Evolutionary conservation across 2,888 invertebrate species (phyloP), one percentile per base, ranked within the genome.

Genomic region (Clitarchus hookeri): DNA sequence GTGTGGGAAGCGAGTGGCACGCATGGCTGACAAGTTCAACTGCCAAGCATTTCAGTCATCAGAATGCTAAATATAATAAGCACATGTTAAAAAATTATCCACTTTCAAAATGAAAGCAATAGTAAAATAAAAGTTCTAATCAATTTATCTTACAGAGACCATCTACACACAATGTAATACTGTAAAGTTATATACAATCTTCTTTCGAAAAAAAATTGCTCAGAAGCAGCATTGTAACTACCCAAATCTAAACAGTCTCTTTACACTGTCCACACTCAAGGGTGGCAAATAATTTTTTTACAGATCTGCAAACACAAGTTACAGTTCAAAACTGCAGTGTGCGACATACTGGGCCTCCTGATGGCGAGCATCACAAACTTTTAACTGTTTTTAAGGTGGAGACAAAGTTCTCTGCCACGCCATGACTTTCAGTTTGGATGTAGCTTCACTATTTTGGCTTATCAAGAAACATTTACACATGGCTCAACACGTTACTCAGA

Each of bases 91-190:
- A 36, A 65, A 65, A 65, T 65, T 19, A 65, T n/a, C 16, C 65
- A 65, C 65, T 65, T 65, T 65, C 65, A 65, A 65, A 65, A 65
- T 65, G 65, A 65, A 65, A 65, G 65, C 65, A 65, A 65, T 65
- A 65, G 65, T 65, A 65, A 65, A 65, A 65, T 65, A 65, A 65
- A 65, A 65, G 23, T 23, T 65, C 65, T 65, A 65, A 19, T 65
- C 65, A 65, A 65, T 65, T 65, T 65, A 65, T n/a, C n/a, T 65
- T 65, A 65, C 65, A 65, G 65, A 65, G n/a, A 65, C n/a, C 65
- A 65, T 12, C 65, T 65, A 65, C 65, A n/a, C n/a, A 65, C 65
- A 65, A 65, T 65, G 65, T 65, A 65, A 65, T 65, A 65, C 65
- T 65, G 65, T 65, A 65, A 65, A 65, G n/a, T 65, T 65, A 65